Conservation (phyloP, 2,888 invertebrate genomes). For the Dynastes maya region DNA sequence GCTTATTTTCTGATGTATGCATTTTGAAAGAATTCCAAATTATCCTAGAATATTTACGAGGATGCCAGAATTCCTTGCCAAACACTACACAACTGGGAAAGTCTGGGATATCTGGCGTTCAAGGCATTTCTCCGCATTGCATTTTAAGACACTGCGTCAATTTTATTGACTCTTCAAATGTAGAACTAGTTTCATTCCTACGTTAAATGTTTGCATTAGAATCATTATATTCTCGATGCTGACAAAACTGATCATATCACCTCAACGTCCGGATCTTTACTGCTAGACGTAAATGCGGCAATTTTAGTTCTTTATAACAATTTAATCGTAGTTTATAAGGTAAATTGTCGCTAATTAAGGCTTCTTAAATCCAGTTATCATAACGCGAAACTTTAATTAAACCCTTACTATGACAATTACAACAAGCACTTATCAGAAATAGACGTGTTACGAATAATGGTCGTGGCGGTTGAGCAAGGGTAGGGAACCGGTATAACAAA, state of each 20-base stretch:
- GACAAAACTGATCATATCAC: too few relatives aligned
- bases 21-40: conserved; percentile 48
- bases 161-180: conserved; percentile 1
- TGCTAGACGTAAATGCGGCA: not conserved
- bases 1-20: conserved; percentile 42
- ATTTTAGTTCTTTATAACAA: not conserved
- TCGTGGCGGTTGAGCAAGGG: conserved; percentile 44
- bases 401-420: conserved; percentile 33
- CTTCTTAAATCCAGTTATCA: conserved; percentile 32
- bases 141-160: not conserved
- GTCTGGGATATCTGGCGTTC: not conserved
- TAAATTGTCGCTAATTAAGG: conserved; percentile 2
- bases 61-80: conserved; percentile 40
- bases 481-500: conserved; percentile 44
- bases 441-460: conserved; percentile 46
- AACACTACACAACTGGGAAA: conserved; percentile 40
- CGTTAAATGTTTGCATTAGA: too few relatives aligned
- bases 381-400: conserved; percentile 41
- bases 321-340: too few relatives aligned
- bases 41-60: conserved; percentile 16
- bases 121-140: conserved; percentile 9
- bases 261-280: not conserved
- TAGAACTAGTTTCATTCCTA: not conserved
- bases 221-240: too few relatives aligned
- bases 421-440: conserved; percentile 38